phyloP scores from a whole-genome alignment of 1,140 invertebrate genomes.

The Psilanteris sp. region DNA sequence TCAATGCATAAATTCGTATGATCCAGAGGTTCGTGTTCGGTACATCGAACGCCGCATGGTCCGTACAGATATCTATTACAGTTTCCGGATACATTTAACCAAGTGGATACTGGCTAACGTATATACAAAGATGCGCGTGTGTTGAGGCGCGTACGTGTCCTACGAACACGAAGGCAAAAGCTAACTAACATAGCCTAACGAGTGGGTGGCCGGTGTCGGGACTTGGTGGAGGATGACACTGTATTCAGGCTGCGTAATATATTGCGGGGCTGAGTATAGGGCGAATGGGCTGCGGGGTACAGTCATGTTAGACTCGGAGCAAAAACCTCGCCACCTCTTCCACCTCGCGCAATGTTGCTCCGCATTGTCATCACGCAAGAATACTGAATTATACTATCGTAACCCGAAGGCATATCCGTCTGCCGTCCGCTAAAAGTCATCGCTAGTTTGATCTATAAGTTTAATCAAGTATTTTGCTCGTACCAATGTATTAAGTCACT shows the following conservation, averaged over 20 bases:
- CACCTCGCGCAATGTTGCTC: constrained; percentile 23
- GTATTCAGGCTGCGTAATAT: constrained; percentile 59
- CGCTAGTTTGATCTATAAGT: constrained; percentile 58
- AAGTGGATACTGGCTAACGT: constrained; percentile 46
- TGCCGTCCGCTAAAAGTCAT: constrained; percentile 32
- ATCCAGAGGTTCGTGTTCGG: constrained; percentile 51
- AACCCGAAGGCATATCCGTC: constrained; percentile 28
- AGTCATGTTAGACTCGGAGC: constrained; percentile 30
- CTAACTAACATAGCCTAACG: constrained; percentile 51
- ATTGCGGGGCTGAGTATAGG: constrained; percentile 16
- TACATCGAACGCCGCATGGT: constrained; percentile 54
- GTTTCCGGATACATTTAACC: constrained; percentile 68
- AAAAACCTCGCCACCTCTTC: constrained; percentile 25
- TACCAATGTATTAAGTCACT: no score
- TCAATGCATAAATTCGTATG: constrained; percentile 58
- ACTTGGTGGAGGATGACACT: constrained; percentile 26
- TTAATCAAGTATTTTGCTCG: no score
- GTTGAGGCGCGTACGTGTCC: constrained; percentile 20
- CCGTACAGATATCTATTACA: constrained; percentile 65
- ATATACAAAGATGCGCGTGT: constrained; percentile 14
- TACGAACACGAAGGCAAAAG: constrained; percentile 47
- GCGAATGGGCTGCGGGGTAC: constrained; percentile 4
- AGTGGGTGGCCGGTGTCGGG: constrained; percentile 46
- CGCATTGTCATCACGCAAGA: constrained; percentile 60
- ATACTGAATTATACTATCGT: constrained; percentile 64